phyloP scores from a whole-genome alignment of 2,797 vertebrate species.

The Loris lydekkerianus region DNA sequence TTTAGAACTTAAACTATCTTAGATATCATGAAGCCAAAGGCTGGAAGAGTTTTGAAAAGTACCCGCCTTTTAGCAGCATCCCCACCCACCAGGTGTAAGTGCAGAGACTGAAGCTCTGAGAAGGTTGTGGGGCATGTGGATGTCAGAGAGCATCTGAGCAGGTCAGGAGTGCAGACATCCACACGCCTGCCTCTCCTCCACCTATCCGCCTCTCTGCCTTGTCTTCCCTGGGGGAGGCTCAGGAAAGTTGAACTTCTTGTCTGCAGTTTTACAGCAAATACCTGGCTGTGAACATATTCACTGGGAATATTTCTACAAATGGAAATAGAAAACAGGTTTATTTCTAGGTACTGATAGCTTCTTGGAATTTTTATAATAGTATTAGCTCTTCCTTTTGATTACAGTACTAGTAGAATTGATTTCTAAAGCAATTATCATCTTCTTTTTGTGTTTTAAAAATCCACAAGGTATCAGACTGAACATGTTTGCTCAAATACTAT shows the following conservation, averaged over 20 bases:
- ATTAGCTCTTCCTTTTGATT: slow-evolving; percentile 8
- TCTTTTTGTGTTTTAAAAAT: not conserved
- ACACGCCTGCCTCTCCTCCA: rapidly evolving
- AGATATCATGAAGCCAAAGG: not conserved
- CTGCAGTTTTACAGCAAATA: not conserved
- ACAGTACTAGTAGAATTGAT: not conserved
- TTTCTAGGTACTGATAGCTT: not conserved
- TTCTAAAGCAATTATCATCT: not conserved
- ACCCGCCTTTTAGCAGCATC: not conserved
- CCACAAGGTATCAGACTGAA: not conserved
- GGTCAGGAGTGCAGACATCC: no score
- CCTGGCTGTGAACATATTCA: not conserved
- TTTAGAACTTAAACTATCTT: not conserved
- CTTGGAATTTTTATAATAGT: not conserved
- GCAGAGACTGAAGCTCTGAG: not conserved
- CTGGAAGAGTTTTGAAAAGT: not conserved
- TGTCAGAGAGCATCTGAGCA: not conserved
- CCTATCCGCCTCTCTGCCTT: not conserved
- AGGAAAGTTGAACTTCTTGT: not conserved
- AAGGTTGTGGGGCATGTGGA: rapidly evolving
- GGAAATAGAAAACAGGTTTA: slow-evolving; percentile 10
- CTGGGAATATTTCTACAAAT: not conserved
- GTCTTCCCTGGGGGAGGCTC: not conserved
- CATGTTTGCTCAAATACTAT: not conserved
- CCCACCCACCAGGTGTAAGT: rapidly evolving